These are phyloP conservation scores for Apodemia duryi DNA, from an alignment of 2,888 invertebrate species.

Conservation along the genomic window DNA sequence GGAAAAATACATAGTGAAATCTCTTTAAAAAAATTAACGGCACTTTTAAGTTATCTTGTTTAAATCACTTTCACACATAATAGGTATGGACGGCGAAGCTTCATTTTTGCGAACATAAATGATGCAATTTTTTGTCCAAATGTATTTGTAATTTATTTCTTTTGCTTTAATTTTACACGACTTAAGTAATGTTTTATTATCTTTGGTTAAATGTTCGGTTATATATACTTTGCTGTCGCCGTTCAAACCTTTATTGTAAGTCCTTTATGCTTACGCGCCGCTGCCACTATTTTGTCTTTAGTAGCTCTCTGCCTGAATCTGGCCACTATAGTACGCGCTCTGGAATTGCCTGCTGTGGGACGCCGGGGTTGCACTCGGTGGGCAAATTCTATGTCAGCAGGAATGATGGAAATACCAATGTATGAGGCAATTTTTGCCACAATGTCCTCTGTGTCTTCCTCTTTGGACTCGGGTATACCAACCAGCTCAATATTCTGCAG, in stretches of 20 bases:
- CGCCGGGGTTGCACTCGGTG: constrained; percentile 4
- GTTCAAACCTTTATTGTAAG: background rate
- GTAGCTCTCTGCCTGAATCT: background rate
- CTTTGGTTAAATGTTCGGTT: background rate
- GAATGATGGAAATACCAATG: background rate
- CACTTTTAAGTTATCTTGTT: background rate
- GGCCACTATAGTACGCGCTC: background rate
- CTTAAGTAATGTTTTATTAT: background rate
- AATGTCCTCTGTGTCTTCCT: background rate
- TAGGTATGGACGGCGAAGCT: background rate
- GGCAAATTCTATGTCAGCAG: constrained; percentile 6
- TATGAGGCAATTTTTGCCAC: background rate
- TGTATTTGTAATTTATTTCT: background rate
- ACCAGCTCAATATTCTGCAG: constrained; percentile 8
- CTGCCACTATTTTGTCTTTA: background rate
- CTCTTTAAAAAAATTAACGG: background rate
- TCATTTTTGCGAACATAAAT: background rate
- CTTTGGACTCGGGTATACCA: constrained; percentile 3
- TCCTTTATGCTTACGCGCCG: background rate
- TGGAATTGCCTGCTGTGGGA: background rate
- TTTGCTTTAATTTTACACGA: background rate
- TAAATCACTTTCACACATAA: too few relatives aligned
- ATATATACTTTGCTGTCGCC: background rate
- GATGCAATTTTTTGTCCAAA: background rate
- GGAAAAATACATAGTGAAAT: too few relatives aligned